These are phyloP conservation scores for Pinna nobilis DNA, from an alignment of 1,140 invertebrate species.

Conservation along the genomic window DNA sequence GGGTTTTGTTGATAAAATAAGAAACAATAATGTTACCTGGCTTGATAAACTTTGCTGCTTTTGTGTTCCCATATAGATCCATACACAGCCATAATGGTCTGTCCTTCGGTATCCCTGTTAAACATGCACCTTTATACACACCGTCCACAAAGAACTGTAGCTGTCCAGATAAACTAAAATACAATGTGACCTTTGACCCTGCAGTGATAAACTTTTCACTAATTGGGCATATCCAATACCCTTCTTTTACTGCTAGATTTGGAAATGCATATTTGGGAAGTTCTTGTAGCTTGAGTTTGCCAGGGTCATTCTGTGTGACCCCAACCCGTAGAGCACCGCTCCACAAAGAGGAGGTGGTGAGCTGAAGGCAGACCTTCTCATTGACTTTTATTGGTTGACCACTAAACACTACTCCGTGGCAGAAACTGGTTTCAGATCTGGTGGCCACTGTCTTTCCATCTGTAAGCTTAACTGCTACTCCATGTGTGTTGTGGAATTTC, in stretches of 20 bases:
- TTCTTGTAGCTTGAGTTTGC: constrained; percentile 44
- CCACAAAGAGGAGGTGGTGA: constrained; percentile 66
- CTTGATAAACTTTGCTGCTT: constrained; percentile 66
- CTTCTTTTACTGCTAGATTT: constrained; percentile 67
- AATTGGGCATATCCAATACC: constrained; percentile 71
- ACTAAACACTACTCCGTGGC: constrained; percentile 73
- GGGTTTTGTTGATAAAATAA: too few species aligned
- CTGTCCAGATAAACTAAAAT: constrained; percentile 66
- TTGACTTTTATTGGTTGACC: constrained; percentile 67
- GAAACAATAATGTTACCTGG: constrained; percentile 72
- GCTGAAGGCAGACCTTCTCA: constrained; percentile 66
- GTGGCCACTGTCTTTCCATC: constrained; percentile 56
- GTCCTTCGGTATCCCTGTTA: constrained; percentile 66
- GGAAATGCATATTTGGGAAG: constrained; percentile 72
- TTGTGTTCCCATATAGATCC: constrained; percentile 75
- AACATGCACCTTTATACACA: constrained; percentile 70
- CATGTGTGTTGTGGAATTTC: constrained; percentile 69
- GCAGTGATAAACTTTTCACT: constrained; percentile 61
- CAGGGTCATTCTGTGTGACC: constrained; percentile 70
- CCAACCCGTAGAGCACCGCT: constrained; percentile 74
- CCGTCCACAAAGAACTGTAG: constrained; percentile 74
- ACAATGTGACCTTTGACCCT: constrained; percentile 68
- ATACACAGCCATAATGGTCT: constrained; percentile 71
- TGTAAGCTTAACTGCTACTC: constrained; percentile 57
- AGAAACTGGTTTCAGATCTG: constrained; percentile 64